Percentiles rank a stretch among this genome's conserved stretches.
Evolutionary conservation across 2,888 invertebrate genomes (phyloP).

Genomic region (Nycteola revayana): DNA sequence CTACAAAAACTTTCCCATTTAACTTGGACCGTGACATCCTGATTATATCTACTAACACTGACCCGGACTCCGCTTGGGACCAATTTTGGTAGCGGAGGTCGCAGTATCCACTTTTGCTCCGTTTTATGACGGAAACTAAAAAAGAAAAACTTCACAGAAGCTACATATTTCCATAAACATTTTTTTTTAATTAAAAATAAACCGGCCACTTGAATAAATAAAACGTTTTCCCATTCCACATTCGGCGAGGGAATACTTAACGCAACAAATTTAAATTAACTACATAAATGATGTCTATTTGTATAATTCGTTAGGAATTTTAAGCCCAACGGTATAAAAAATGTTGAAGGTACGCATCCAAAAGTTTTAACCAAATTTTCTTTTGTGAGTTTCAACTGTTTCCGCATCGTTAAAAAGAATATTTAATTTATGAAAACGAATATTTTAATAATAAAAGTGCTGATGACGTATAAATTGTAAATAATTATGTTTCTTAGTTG

Average conservation of each 20-base stretch:
- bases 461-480: too few species aligned
- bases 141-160: too few species aligned
- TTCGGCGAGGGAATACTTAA: slow-evolving; percentile 32
- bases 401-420: too few species aligned
- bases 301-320: slow-evolving; percentile 17
- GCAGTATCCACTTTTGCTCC: slow-evolving; percentile 2
- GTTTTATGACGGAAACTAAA: neutral
- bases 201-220: too few species aligned
- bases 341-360: slow-evolving; percentile 5
- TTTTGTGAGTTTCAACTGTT: too few species aligned
- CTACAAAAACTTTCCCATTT: slow-evolving; percentile 70
- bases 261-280: slow-evolving; percentile 46
- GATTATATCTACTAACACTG: slow-evolving; percentile 54
- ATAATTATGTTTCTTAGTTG: too few species aligned
- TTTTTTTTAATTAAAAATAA: too few species aligned
- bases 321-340: slow-evolving; percentile 9
- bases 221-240: too few species aligned
- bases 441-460: too few species aligned
- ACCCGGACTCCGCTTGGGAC: slow-evolving; percentile 30
- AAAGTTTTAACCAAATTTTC: too few species aligned
- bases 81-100: slow-evolving; percentile 22
- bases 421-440: too few species aligned
- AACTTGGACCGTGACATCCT: slow-evolving; percentile 61
- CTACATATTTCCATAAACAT: neutral
- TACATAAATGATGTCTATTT: slow-evolving; percentile 26